Evolutionary conservation across 2,797 vertebrate genomes (phyloP).

Genomic region (Poecile montanus): DNA sequence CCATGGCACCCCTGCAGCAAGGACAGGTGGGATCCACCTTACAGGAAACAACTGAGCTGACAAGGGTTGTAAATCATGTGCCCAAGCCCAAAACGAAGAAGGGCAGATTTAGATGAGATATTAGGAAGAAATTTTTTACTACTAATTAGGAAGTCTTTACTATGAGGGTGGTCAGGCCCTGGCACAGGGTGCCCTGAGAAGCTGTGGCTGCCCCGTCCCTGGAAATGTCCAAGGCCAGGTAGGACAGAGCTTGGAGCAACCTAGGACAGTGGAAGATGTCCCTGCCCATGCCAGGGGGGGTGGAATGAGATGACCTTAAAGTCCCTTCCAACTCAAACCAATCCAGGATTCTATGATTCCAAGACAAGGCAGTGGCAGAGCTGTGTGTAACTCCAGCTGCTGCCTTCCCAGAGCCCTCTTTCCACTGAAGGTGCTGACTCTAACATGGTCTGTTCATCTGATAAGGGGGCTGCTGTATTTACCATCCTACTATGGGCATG

Average conservation of each 20-base stretch:
- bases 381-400: background rate
- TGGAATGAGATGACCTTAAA: background rate
- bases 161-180: fast-evolving
- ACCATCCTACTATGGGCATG: background rate
- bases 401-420: background rate
- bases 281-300: background rate
- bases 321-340: background rate
- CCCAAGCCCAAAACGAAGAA: background rate
- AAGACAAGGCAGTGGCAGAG: background rate
- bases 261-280: fast-evolving
- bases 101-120: background rate
- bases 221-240: fast-evolving
- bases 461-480: background rate
- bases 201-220: background rate
- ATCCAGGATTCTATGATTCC: background rate
- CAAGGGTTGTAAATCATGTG: background rate
- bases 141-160: background rate
- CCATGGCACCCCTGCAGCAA: background rate
- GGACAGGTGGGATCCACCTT: background rate
- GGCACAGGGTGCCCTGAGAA: fast-evolving
- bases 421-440: background rate
- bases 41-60: background rate
- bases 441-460: background rate
- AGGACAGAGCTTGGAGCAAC: fast-evolving
- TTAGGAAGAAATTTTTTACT: background rate